Base-by-base conservation (phyloP, 2,797 vertebrate species). In the Zalophus californianus region DNA sequence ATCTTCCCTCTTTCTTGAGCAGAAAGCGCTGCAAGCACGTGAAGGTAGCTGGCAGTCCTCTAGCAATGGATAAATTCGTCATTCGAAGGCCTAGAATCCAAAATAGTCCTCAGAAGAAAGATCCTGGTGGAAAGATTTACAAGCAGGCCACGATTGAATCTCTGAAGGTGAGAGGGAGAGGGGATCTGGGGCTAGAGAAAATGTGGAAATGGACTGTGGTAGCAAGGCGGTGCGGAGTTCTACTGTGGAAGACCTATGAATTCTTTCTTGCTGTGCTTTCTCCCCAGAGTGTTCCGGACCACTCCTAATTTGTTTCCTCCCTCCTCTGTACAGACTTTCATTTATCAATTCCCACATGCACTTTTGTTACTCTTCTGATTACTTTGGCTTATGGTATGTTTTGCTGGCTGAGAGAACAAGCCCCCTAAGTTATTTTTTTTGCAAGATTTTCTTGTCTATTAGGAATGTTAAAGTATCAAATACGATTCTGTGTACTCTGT, bases 81-180 rank as follows among this genome's bases (percentile, higher is more conserved):
- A 98, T 99, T n/a, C 98, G 99, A 41, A 96, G 98, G 23, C 98
- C 99, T 8, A 99, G 98, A 75, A 96, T 90, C 50, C 98, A 98
- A 88, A 90, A 38, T 66, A 94, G 88, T 70, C 95, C 98, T 14
- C 98, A 97, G 87, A 98, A 98, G 86, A 98, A 98, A 98, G 88
- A 97, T 86, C 60, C 97, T 23, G 86, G 93, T 84, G 98, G 97
- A 82, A 99, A 99, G 96, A 95, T 98, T 87, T 99, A 99, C 97
- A 99, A 98, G 77, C 99, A 99, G 98, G 97, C 99, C 27, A 99
- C 99, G 1, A 99, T 99, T 44, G 99, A 99, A 91, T 99, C 99
- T 86, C 97, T 99, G 90, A 98, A 99, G 99, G 99, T 99, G 98
- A 99, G 98, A 70, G 29, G 94, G 98, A 99, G 98, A 70, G 29